Base-by-base conservation (phyloP, 64 coral and sea anemone species). In the Catalaphyllia jardinei region DNA sequence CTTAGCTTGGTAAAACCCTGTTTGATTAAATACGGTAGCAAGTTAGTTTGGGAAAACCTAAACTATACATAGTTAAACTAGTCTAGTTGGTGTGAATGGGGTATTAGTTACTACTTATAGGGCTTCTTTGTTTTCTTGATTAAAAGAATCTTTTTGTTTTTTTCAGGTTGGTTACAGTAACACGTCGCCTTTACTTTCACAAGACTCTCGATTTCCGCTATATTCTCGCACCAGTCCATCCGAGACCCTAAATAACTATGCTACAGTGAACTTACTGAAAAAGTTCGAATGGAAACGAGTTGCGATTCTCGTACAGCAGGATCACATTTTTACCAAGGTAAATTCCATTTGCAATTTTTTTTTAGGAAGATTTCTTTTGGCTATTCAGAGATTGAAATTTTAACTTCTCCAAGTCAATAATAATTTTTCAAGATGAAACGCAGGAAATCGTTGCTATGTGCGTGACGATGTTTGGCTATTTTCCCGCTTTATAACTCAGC, bases 91-190 rank as follows among this genome's bases (percentile, higher is more conserved):
- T 46, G 42, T 46, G 42, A 46, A 46, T 46, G 5, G 42, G 5
- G 42, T 46, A 46, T 46, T 46, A 46, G 42, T 46, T 46, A 46
- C 42, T 46, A 5, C 3, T 46, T 46, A 46, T 4, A 39, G 0
- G 12, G 5, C 15, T 75, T 52, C 22, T 52, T 17, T 42, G n/a
- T 25, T 89, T 19, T 5, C 51, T 52, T 89, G 7, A 20, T 27
- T 51, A n/a, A 69, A 69, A 25, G 2, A 20, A 20, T 35, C 14
- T 14, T 49, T 55, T n/a, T n/a, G n/a, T n/a, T n/a, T n/a, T 29
- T n/a, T 55, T 35, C 51, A 90, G 89, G 80, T 90, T 69, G 89
- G 89, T n/a, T 90, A 46, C 30, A 90, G 89, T 49, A 90, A 71
- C 39, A 74, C 89, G 4, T 90, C 89, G 20, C 89, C 89, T 74